Evolutionary conservation across 1,140 invertebrate species (phyloP).

Genomic region (Zaprionus tsacasi): DNA sequence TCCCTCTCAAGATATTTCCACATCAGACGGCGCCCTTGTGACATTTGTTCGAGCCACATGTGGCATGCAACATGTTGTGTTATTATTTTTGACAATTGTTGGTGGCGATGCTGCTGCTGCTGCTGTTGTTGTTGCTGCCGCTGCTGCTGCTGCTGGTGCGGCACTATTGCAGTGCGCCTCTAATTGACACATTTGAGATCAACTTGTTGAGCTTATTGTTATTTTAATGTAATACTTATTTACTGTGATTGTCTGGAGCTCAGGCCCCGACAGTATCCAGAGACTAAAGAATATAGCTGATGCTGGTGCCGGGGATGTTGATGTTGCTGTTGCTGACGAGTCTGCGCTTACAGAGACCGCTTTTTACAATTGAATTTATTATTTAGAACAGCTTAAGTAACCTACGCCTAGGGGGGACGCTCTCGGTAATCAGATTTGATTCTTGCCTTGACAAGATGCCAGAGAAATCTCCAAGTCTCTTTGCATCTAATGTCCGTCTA

Average conservation of each 20-base stretch:
- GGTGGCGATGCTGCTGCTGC: constrained; percentile 33
- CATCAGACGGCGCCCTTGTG: constrained; percentile 19
- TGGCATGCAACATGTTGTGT: constrained; percentile 71
- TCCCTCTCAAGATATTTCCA: not conserved
- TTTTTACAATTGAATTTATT: constrained; percentile 66
- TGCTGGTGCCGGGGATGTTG: not conserved
- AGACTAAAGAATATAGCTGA: not conserved
- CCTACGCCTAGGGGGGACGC: not conserved
- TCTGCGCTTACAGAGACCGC: constrained; percentile 39
- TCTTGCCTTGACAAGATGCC: constrained; percentile 26
- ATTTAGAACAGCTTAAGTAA: constrained; percentile 61
- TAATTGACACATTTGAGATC: constrained; percentile 71
- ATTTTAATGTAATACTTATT: constrained; percentile 44
- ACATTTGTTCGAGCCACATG: constrained; percentile 24
- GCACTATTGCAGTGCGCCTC: constrained; percentile 36
- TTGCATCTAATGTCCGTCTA: not conserved
- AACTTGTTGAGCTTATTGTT: constrained; percentile 74
- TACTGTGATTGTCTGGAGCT: constrained; percentile 17
- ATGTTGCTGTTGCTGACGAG: not conserved
- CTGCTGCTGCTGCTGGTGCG: not conserved
- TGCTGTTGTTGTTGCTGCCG: not conserved
- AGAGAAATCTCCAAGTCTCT: not conserved
- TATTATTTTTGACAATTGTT: constrained; percentile 75
- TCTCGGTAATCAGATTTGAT: constrained; percentile 16
- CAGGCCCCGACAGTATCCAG: not conserved